phyloP scores from a whole-genome alignment of 2,113 vertebrate genomes.

The Natator depressus region DNA sequence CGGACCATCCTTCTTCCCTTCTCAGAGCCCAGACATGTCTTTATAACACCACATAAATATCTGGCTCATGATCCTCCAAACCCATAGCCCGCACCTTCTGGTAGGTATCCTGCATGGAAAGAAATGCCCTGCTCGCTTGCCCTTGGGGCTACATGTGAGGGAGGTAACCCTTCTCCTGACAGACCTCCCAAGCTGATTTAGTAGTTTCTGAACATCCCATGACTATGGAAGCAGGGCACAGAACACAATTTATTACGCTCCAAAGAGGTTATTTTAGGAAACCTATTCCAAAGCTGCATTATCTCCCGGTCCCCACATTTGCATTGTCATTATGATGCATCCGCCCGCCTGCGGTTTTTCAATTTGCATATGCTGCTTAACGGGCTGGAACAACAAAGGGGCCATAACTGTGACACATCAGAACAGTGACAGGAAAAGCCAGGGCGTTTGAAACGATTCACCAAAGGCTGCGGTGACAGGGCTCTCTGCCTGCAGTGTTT shows the following conservation, averaged over 20 bases:
- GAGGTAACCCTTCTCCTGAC: accelerated
- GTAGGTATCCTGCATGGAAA: not conserved
- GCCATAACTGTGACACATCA: not conserved
- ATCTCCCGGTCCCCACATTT: not conserved
- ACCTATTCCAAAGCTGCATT: not conserved
- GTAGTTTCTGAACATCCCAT: not conserved
- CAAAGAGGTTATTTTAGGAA: not conserved
- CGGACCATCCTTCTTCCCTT: not conserved
- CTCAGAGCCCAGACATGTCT: not conserved
- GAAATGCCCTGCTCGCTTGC: not conserved
- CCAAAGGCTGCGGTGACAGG: not conserved
- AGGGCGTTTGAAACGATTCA: not conserved
- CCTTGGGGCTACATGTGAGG: accelerated
- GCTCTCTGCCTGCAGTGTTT: not conserved
- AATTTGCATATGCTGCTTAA: accelerated
- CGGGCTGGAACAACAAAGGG: not conserved
- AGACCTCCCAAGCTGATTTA: accelerated
- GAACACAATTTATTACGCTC: not conserved
- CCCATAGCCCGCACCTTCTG: accelerated
- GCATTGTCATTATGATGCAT: not conserved
- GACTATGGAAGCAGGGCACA: not conserved
- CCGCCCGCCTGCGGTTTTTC: not conserved
- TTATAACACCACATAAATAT: not conserved
- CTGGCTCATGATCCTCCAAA: accelerated
- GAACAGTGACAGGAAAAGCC: not conserved